Evolutionary conservation across 35 echinoderm and acorn worm genomes (phyloP).

Genomic region (Acanthaster planci): DNA sequence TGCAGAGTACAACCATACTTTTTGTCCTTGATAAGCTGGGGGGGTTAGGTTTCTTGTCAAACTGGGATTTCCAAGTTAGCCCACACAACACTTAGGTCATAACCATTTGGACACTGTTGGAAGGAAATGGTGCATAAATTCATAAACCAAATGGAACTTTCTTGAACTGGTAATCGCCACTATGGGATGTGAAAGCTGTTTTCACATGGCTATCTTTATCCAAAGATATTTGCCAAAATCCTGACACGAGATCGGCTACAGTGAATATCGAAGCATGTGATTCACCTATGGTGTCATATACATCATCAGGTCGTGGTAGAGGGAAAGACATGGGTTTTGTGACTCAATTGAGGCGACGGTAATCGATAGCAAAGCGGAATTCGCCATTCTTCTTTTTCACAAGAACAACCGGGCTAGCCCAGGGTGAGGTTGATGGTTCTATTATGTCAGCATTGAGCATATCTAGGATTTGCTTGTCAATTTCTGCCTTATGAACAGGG

Average conservation of each 20-base stretch:
- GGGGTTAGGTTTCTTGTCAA: constrained; percentile 1
- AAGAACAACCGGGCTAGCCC: constrained; percentile 50
- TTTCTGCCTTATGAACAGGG: too few species aligned
- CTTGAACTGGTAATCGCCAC: constrained; percentile 50
- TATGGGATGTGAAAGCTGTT: constrained; percentile 49
- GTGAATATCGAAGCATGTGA: constrained; percentile 40
- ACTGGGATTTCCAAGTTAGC: constrained; percentile 50
- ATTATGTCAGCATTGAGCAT: constrained; percentile 60
- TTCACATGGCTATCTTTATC: constrained; percentile 14
- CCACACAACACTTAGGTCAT: constrained; percentile 55
- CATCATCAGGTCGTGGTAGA: constrained; percentile 54
- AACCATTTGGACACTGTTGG: constrained; percentile 48
- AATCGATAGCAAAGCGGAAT: constrained; percentile 56
- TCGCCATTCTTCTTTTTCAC: constrained; percentile 47
- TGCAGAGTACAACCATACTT: constrained; percentile 21
- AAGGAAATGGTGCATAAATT: constrained; percentile 44
- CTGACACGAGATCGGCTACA: constrained; percentile 36
- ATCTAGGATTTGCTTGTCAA: constrained; percentile 34
- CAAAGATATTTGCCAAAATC: constrained; percentile 44
- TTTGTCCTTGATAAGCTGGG: constrained; percentile 13
- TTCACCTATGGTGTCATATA: constrained; percentile 44
- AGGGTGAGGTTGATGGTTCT: constrained; percentile 41
- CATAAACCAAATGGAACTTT: constrained; percentile 56
- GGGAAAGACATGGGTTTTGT: constrained; percentile 40
- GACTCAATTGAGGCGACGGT: constrained; percentile 34